A percentile compares a stretch with the other conserved stretches of the same genome.
phyloP scores from a whole-genome alignment of 2,888 invertebrate genomes.

The Leucophora obtusa region DNA sequence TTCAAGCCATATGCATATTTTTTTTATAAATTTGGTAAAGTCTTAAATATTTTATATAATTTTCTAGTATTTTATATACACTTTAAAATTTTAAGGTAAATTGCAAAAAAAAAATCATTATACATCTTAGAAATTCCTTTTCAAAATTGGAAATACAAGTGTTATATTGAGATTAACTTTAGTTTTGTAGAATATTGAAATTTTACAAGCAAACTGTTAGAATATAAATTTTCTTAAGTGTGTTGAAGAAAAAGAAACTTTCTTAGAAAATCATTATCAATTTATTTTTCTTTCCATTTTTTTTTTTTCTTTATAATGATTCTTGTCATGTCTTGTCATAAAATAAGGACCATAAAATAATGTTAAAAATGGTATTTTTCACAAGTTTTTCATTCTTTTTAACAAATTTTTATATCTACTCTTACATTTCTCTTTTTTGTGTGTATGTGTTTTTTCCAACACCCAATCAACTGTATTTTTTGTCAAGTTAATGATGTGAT shows the following conservation, averaged over 20 bases:
- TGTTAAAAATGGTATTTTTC: neutral
- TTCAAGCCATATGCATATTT: constrained; percentile 31
- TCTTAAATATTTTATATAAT: neutral
- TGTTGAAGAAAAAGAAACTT: neutral
- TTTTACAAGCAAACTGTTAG: too few relatives aligned
- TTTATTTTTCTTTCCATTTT: neutral
- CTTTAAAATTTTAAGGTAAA: neutral
- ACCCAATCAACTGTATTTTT: neutral
- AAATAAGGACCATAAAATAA: constrained; percentile 20
- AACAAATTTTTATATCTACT: neutral
- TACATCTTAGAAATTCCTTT: too few relatives aligned
- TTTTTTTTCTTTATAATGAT: constrained; percentile 9
- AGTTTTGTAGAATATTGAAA: too few relatives aligned
- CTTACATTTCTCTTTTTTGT: neutral
- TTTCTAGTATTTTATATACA: neutral
- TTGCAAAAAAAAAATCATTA: neutral
- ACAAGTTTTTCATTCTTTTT: neutral
- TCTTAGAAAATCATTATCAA: constrained; percentile 1
- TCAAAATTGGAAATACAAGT: too few relatives aligned
- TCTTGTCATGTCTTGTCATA: constrained; percentile 30
- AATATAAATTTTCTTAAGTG: neutral
- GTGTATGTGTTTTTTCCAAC: constrained; percentile 5
- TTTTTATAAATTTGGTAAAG: constrained; percentile 13
- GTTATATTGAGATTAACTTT: too few relatives aligned
- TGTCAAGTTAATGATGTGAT: neutral